Percentiles rank a stretch among this genome's conserved stretches.
Conservation (phyloP, 2,113 vertebrate genomes). For the human region DNA sequence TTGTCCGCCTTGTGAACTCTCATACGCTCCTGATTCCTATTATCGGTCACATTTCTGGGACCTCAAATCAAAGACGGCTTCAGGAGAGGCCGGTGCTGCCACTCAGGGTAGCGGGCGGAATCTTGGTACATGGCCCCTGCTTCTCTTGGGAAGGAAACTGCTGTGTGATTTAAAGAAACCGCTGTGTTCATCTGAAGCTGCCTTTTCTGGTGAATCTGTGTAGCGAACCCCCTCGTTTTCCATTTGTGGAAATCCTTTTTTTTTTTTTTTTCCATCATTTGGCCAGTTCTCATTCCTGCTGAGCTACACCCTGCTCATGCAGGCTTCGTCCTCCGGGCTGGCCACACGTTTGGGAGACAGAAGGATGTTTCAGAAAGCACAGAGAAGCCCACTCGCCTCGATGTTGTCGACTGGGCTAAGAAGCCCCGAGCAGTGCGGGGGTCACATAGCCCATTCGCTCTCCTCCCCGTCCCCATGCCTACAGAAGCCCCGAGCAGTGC, state of each 20-base stretch:
- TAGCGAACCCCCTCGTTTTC: neutral
- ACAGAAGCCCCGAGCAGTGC: too few relatives aligned
- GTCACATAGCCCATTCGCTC: too few relatives aligned
- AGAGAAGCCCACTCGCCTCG: neutral
- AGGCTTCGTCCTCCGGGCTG: neutral
- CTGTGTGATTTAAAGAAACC: neutral
- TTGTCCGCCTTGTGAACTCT: neutral
- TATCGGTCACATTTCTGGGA: too few relatives aligned
- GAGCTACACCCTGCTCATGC: neutral
- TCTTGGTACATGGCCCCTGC: neutral
- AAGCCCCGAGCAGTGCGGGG: neutral
- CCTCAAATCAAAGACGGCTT: neutral
- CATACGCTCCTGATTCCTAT: neutral
- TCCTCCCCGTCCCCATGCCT: too few relatives aligned
- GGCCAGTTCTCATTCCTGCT: neutral
- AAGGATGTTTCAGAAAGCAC: neutral
- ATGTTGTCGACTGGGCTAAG: neutral
- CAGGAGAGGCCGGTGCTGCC: neutral
- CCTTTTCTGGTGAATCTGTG: neutral
- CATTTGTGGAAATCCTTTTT: neutral
- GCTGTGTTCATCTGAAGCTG: neutral
- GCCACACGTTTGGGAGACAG: neutral
- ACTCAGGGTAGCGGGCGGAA: fast-evolving
- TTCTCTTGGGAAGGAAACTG: neutral
- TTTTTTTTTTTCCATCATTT: neutral